Conservation (phyloP, 1,140 invertebrate genomes). For the Procambarus clarkii region DNA sequence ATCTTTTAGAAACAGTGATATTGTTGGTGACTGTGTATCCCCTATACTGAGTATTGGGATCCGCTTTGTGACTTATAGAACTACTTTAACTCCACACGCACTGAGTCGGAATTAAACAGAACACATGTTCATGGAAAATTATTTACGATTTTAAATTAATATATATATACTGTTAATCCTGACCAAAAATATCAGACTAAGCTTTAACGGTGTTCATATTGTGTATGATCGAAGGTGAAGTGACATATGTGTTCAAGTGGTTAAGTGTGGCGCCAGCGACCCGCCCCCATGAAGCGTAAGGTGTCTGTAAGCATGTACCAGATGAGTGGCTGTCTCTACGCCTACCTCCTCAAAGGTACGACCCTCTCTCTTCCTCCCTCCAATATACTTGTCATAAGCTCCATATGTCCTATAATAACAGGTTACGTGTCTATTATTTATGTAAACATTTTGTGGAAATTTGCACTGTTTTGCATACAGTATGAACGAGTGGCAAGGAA, state of each 20-base stretch:
- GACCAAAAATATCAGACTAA: neutral
- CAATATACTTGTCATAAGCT: no score
- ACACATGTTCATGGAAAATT: neutral
- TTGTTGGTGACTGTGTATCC: neutral
- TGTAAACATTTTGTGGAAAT: no score
- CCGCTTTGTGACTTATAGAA: neutral
- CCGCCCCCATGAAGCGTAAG: slow-evolving; percentile 1
- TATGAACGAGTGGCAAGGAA: no score
- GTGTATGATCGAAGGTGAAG: no score
- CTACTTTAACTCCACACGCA: neutral
- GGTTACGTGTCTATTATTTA: no score
- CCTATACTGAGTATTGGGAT: neutral
- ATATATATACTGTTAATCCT: no score
- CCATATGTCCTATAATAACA: no score
- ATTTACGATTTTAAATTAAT: no score
- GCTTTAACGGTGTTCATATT: no score
- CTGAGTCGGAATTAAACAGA: neutral
- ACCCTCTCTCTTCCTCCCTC: neutral
- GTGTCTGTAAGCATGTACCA: slow-evolving; percentile 40
- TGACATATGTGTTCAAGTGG: no score
- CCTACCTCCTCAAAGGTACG: slow-evolving; percentile 32
- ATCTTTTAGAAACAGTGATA: neutral
- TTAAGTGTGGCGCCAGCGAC: neutral
- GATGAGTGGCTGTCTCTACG: slow-evolving; percentile 59
- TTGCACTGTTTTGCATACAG: no score